Base-by-base conservation (phyloP, 2,888 invertebrate genomes). In the Xestia rhomboidea region DNA sequence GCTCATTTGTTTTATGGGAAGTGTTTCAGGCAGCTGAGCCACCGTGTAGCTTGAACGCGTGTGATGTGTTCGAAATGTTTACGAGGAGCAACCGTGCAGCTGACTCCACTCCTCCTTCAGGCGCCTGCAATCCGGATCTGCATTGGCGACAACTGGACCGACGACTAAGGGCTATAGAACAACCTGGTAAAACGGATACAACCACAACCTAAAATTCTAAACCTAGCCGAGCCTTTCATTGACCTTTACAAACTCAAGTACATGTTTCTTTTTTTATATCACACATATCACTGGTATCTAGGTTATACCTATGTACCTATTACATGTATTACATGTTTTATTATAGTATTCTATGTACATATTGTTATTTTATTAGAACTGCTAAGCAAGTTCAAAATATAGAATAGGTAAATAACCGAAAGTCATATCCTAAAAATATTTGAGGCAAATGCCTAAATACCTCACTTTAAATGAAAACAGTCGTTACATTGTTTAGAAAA, bases 131-230 rank as follows among this genome's bases (percentile, higher is more conserved):
- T 27, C 90, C 91, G 73, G 96, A 97, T 76, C 88, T 95, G 5
- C 95, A 96, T 77, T 95, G 97, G 93, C 92, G 96, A 67, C 97
- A 97, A 85, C 92, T 98, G 68, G 98, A 98, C 83, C 95, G 98
- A 63, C 93, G 98, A 78, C 92, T 98, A 38, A 94, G 97, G 78
- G 97, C 98, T 13, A 97, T 98, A 77, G 98, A 98, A 93, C 98
- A 98, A 92, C 97, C 98, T 88, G 97, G 98, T 98, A 92, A 92
- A 91, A 41, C 3, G 3, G 27, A 30, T 44, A 18, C 18, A n/a
- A 75, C 6, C 18, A 30, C n/a, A 38, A 67, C 3, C 15, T 21
- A 24, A 24, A 68, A 60, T 41, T 6, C 13, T 60, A 24, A 60
- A 24, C 30, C 5, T 49, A 21, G 24, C 5, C 10, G 18, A 41